Percentiles rank a stretch among this genome's conserved stretches.
Evolutionary conservation across 2,113 vertebrate genomes (phyloP).

Genomic region (Oplegnathus fasciatus): DNA sequence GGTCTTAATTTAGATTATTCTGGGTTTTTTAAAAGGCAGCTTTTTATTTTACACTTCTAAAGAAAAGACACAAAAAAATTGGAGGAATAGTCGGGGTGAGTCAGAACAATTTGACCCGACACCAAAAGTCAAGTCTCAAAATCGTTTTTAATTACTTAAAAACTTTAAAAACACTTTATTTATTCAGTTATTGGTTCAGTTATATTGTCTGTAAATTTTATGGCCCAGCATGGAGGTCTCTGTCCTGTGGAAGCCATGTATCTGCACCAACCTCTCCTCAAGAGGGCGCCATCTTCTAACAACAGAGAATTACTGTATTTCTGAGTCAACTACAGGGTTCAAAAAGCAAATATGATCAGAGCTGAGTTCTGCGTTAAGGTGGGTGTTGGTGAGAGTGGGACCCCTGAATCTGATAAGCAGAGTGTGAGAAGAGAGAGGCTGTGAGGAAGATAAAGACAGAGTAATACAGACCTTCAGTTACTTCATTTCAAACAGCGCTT

Average conservation of each 20-base stretch:
- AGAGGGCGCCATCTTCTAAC: conserved; percentile 9
- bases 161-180: too few relatives aligned
- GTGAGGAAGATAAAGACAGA: neutral
- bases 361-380: neutral
- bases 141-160: neutral
- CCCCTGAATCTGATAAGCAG: neutral
- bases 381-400: neutral
- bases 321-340: neutral
- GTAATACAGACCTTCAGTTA: neutral
- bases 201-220: neutral
- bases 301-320: neutral
- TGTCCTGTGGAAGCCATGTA: neutral
- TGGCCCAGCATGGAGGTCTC: neutral
- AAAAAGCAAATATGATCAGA: neutral
- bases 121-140: neutral
- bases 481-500: neutral
- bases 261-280: neutral
- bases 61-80: neutral
- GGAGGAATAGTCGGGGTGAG: too few relatives aligned
- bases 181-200: neutral
- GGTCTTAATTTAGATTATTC: neutral
- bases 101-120: neutral
- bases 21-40: neutral
- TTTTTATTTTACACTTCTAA: neutral
- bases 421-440: neutral